phyloP scores from a whole-genome alignment of 2,797 vertebrate species.

The Eulemur albifrons region DNA sequence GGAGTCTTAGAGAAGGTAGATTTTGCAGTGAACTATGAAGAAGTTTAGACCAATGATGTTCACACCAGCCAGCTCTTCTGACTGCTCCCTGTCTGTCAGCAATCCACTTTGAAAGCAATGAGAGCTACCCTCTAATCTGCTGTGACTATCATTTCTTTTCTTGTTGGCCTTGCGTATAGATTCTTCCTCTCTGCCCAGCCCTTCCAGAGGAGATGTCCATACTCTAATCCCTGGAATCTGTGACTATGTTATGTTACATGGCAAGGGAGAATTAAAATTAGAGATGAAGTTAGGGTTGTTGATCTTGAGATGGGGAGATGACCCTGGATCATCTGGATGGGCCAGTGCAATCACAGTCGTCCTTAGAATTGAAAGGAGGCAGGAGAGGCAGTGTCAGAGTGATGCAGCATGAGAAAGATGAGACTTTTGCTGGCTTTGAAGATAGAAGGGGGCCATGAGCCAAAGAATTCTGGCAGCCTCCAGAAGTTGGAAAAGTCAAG shows the following conservation, averaged over 20 bases:
- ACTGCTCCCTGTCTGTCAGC: not conserved
- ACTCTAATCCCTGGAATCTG: not conserved
- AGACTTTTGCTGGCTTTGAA: not conserved
- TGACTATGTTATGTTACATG: not conserved
- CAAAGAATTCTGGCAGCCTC: not conserved
- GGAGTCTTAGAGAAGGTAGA: not conserved
- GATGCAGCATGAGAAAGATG: not conserved
- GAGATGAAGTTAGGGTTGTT: not conserved
- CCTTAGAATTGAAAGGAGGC: not conserved
- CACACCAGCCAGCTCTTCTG: not conserved
- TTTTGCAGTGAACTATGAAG: not conserved
- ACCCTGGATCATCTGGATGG: not conserved
- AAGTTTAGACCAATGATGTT: not conserved
- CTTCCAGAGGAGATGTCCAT: not conserved
- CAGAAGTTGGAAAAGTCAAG: not conserved
- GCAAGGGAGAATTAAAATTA: not conserved
- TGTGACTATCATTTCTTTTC: slow-evolving; percentile 13
- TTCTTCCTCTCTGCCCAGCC: not conserved
- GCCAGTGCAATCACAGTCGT: not conserved
- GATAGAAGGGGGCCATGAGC: not conserved
- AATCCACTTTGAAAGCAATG: not conserved
- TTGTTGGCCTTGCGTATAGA: not conserved
- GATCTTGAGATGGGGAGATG: not conserved
- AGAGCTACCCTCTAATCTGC: not conserved
- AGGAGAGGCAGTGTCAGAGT: not conserved